Conservation (phyloP, 2,888 invertebrate genomes). For the Lasioglossum malachurum region DNA sequence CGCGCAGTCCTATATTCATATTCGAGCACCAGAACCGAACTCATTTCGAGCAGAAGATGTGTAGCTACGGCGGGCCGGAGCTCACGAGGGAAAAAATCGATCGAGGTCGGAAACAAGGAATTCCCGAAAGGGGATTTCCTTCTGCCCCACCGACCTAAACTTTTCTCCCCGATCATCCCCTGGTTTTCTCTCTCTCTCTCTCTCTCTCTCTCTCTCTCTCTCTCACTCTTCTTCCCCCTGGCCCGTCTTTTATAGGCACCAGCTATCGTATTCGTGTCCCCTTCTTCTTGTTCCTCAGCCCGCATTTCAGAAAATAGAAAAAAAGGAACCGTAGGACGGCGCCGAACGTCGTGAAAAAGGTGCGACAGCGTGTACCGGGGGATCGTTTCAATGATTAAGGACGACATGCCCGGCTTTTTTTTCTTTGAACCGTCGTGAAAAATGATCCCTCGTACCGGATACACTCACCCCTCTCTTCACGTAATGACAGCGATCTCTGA, state of each 20-base stretch:
- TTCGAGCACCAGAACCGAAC: slow-evolving; percentile 37
- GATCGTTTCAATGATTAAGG: slow-evolving; percentile 71
- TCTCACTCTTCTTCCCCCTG: background rate
- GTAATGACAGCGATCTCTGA: slow-evolving; percentile 36
- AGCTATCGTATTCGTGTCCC: slow-evolving; percentile 15
- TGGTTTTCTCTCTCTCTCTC: slow-evolving; percentile 4
- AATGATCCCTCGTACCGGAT: slow-evolving; percentile 34
- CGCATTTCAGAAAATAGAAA: slow-evolving; percentile 43
- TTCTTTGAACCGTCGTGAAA: slow-evolving; percentile 32
- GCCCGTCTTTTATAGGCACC: slow-evolving; percentile 24
- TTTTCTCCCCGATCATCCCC: slow-evolving; percentile 31
- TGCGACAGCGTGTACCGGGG: slow-evolving; percentile 42
- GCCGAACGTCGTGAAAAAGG: slow-evolving; percentile 32
- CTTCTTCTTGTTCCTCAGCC: slow-evolving; percentile 22
- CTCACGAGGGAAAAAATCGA: slow-evolving; percentile 68
- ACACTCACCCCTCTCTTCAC: slow-evolving; percentile 20
- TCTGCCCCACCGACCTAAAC: slow-evolving; percentile 62
- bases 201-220: background rate
- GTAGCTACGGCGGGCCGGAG: slow-evolving; percentile 27
- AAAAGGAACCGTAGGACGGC: background rate
- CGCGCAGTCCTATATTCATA: slow-evolving; percentile 7
- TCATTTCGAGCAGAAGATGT: slow-evolving; percentile 28
- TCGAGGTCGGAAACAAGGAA: slow-evolving; percentile 70
- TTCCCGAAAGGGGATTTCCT: slow-evolving; percentile 68
- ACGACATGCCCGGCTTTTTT: slow-evolving; percentile 42